Percentiles rank a stretch among this genome's conserved stretches.
Conservation (phyloP, 2,888 invertebrate species). For the Meghimatium bilineatum region DNA sequence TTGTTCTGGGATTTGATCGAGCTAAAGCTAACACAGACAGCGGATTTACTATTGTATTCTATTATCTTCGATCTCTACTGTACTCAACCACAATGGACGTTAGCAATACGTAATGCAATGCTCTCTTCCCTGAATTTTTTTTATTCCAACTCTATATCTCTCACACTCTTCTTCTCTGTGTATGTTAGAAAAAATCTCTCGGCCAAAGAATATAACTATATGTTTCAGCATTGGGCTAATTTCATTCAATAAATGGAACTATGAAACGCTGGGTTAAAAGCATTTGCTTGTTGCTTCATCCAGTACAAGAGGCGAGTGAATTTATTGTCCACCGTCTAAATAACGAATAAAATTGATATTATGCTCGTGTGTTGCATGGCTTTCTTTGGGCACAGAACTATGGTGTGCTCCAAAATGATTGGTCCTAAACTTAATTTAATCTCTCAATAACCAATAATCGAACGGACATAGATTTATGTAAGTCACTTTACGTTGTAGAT, state of each 20-base stretch:
- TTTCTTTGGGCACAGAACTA: too few relatives aligned
- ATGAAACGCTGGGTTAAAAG: not conserved
- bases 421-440: too few relatives aligned
- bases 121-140: not conserved
- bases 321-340: not conserved
- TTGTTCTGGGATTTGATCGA: not conserved
- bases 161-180: not conserved
- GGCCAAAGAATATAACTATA: not conserved
- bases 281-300: not conserved
- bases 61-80: not conserved
- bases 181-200: not conserved
- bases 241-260: not conserved
- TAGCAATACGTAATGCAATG: not conserved
- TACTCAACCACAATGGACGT: not conserved
- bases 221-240: not conserved
- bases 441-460: too few relatives aligned
- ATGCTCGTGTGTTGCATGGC: too few relatives aligned
- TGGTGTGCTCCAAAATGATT: too few relatives aligned
- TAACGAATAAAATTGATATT: not conserved
- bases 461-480: too few relatives aligned
- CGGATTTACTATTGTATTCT: not conserved
- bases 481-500: too few relatives aligned
- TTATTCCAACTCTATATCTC: conserved; percentile 10
- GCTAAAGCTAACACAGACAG: not conserved
- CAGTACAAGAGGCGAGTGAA: not conserved